Conservation (phyloP, 1,140 invertebrate species). For the Pseudomyrmex dendroicus region DNA sequence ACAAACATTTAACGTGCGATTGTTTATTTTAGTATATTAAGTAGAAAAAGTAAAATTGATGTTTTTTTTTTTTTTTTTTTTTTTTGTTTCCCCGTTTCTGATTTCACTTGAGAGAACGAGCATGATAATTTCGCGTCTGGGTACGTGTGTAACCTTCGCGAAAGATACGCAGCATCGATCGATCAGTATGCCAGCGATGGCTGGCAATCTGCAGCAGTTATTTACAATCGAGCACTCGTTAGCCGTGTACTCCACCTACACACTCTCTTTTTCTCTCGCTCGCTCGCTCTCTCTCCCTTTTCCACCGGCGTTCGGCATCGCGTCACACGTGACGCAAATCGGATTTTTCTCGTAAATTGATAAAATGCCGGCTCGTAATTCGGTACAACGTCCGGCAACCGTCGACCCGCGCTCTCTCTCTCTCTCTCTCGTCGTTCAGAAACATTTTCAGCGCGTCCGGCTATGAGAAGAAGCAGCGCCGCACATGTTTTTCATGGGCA, state of each 20-base stretch:
- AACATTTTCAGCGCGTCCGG: constrained; percentile 28
- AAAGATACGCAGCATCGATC: constrained; percentile 57
- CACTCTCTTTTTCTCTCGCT: constrained; percentile 25
- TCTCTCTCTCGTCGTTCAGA: constrained; percentile 22
- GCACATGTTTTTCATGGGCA: constrained; percentile 14
- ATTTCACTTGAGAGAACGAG: neutral
- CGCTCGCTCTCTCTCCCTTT: constrained; percentile 11
- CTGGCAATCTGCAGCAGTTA: constrained; percentile 70
- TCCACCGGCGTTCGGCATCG: constrained; percentile 37
- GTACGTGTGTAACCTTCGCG: constrained; percentile 26
- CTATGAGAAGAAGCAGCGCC: constrained; percentile 17
- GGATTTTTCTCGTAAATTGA: constrained; percentile 78
- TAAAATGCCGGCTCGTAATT: constrained; percentile 75
- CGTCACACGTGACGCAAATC: constrained; percentile 73
- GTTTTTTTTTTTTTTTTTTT: too few relatives aligned
- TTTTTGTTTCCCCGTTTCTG: neutral
- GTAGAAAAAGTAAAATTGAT: too few relatives aligned
- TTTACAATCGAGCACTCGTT: constrained; percentile 78
- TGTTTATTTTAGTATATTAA: too few relatives aligned
- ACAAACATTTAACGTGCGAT: neutral
- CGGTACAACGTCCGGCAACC: constrained; percentile 58
- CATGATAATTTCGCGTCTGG: neutral
- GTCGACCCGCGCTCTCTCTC: constrained; percentile 48
- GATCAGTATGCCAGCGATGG: constrained; percentile 40
- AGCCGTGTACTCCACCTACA: constrained; percentile 56